Conservation (phyloP, 2,113 vertebrate species). For the Dromiciops gliroides region DNA sequence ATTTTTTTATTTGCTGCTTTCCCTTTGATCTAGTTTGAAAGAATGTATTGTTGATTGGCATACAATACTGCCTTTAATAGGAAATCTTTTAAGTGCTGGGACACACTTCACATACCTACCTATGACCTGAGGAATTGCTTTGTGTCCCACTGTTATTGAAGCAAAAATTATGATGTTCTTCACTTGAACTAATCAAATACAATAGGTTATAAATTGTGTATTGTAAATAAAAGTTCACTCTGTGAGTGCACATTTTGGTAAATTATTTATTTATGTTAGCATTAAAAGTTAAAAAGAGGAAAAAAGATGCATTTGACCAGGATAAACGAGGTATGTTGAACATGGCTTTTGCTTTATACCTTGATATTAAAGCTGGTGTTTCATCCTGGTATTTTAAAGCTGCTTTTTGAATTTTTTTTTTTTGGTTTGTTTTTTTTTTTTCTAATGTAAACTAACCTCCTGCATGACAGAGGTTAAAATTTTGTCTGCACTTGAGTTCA, state of each 20-base stretch:
- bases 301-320: slow-evolving; percentile 93
- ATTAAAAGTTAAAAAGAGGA: slow-evolving; percentile 86
- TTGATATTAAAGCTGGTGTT: slow-evolving; percentile 91
- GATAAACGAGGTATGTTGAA: slow-evolving; percentile 87
- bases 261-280: slow-evolving; percentile 99
- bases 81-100: slow-evolving; percentile 84
- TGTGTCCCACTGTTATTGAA: slow-evolving; percentile 86
- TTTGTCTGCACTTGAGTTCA: slow-evolving; percentile 99
- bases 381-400: slow-evolving; percentile 92
- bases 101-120: slow-evolving; percentile 86
- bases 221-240: slow-evolving; percentile 99
- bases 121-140: slow-evolving; percentile 85
- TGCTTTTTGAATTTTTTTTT: slow-evolving; percentile 81
- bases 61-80: slow-evolving; percentile 90
- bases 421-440: slow-evolving; percentile 77
- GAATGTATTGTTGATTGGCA: slow-evolving; percentile 86
- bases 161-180: slow-evolving; percentile 89
- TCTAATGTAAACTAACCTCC: slow-evolving; percentile 92
- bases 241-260: slow-evolving; percentile 99
- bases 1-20: slow-evolving; percentile 90
- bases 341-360: slow-evolving; percentile 89
- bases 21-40: slow-evolving; percentile 86
- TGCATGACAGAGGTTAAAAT: slow-evolving; percentile 96
- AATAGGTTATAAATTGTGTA: slow-evolving; percentile 97
- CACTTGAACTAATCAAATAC: slow-evolving; percentile 92